Evolutionary conservation across 2,797 vertebrate genomes (phyloP), one percentile per base, ranked within the genome.

Genomic region (Gymnothorax javanicus): DNA sequence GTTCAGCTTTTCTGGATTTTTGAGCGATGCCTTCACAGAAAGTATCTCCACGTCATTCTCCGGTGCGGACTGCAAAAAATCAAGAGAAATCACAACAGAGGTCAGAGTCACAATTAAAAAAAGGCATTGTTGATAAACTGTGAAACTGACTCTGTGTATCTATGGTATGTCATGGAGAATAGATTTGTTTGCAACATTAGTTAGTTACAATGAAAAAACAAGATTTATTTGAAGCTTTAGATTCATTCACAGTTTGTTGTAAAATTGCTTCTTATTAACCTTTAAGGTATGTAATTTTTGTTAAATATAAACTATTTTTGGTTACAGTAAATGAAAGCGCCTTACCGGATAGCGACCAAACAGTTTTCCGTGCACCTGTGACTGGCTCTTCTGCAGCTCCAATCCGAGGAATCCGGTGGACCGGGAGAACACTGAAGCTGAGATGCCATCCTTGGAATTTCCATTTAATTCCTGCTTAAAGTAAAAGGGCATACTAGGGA

Each of bases 321-420:
- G 1, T 27, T 73, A 7, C 20, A 23, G 60, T 60, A 43, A 43
- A 23, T 13, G n/a, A 27, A 84, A 79, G 2, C 83, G 0, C 90
- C 96, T 94, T 94, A 99, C 98, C 92, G 91, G 94, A 90, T 96
- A 96, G 84, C 89, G 93, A 89, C 97, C 96, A 88, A 96, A 97
- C 86, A 97, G 4, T 92, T 94, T 96, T 25, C 92, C 92, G 33
- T 87, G 94, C 3, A 97, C 33, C 87, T 92, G 88, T 52, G 93
- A 85, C 4, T 93, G 79, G 0, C 59, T 89, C 87, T 94, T 59
- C 87, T 95, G 94, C 86, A 96, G 3, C 75, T 96, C 90, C 81
- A 96, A 88, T 86, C 94, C 96, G 86, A 99, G 85, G 17, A 94
- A 92, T 86, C 98, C 98, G 2, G 94, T 85, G 89, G 96, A 94